Evolutionary conservation across 2,888 invertebrate genomes (phyloP).

Genomic region (Drepanosiphum platanoidis): DNA sequence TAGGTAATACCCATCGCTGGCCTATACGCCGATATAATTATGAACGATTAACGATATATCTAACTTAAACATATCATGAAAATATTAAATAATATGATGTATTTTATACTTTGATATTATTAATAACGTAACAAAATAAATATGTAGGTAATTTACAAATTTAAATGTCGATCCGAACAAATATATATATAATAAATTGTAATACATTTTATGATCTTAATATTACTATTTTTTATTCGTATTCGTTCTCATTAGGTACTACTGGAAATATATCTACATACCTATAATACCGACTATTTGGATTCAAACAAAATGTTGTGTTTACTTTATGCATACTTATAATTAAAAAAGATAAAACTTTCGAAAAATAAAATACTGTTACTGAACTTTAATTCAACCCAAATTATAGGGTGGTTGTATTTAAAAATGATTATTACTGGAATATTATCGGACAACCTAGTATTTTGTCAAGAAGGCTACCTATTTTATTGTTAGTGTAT

Average conservation of each 20-base stretch:
- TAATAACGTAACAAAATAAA: too few relatives aligned
- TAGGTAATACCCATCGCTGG: too few relatives aligned
- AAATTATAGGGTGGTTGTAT: not conserved
- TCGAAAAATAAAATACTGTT: not conserved
- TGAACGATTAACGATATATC: too few relatives aligned
- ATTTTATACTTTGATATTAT: too few relatives aligned
- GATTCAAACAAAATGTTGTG: not conserved
- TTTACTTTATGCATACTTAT: not conserved
- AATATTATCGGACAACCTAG: not conserved
- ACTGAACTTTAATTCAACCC: not conserved
- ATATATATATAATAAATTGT: too few relatives aligned
- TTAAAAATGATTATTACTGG: constrained; percentile 2
- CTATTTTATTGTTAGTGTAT: not conserved
- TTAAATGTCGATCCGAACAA: too few relatives aligned
- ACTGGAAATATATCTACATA: not conserved
- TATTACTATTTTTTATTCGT: not conserved
- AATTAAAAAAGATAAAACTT: not conserved
- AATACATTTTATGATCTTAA: too few relatives aligned
- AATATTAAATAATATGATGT: too few relatives aligned
- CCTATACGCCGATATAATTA: too few relatives aligned
- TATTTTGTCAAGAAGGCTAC: constrained; percentile 20
- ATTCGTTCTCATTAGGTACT: too few relatives aligned
- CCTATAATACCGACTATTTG: not conserved
- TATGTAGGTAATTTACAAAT: too few relatives aligned
- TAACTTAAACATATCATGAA: too few relatives aligned